Base-by-base conservation (phyloP, 1,140 invertebrate genomes). In the Orussus abietinus region DNA sequence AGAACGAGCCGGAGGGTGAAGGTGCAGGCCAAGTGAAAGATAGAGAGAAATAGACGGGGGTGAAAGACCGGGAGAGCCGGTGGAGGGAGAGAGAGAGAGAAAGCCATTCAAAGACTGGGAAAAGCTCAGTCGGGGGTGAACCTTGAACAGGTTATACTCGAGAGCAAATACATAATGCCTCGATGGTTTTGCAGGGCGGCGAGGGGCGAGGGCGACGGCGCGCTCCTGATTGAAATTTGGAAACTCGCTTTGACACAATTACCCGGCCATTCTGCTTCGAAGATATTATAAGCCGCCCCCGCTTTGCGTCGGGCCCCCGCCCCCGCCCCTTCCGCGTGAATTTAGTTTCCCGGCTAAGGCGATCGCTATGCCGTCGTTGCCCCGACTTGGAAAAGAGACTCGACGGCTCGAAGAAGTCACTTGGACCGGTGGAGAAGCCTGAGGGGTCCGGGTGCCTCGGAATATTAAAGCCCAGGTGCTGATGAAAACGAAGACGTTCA, bases 121-220 rank as follows among this genome's bases (percentile, higher is more conserved):
- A 55, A 57, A 60, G 49, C 55, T 42, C 48, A 29, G 28, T 29
- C 17, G 32, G 26, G 62, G 60, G 57, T 64, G 59, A 59, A 61
- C 59, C 43, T 57, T 62, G 64, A 68, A 66, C 61, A 55, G 62
- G 66, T 69, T 68, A 57, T 58, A 62, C 66, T 71, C 59, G 62
- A 70, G 66, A 70, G 69, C 66, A 72, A 72, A 71, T 71, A 71
- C 61, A 68, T 71, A 72, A 72, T 73, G 70, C 67, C 60, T 70
- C 60, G 65, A 72, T 72, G 69, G 53, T 72, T 72, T 63, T 62
- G 58, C 55, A 51, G 58, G 52, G 59, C 22, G 22, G 29, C 25
- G 31, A 45, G 42, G 31, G 38, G 20, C 35, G 21, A 40, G 15
- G 31, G 25, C 38, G 40, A 32, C 29, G 42, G 38, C 33, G 44